phyloP scores from a whole-genome alignment of 2,888 invertebrate genomes.

The Allolobophora icterica region DNA sequence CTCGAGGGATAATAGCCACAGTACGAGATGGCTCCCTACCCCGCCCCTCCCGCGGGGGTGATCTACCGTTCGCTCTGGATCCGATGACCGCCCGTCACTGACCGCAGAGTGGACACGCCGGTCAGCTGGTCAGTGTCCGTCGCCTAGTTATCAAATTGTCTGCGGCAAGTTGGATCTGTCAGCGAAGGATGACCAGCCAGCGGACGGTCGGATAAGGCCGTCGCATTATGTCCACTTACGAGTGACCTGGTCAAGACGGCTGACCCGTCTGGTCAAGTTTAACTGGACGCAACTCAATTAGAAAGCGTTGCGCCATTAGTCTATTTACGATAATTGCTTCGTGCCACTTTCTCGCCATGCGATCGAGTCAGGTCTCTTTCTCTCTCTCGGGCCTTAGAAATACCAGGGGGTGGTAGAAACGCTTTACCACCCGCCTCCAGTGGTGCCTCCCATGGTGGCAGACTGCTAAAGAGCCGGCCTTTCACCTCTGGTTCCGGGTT shows the following conservation, averaged over 20 bases:
- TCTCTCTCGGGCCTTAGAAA: background rate
- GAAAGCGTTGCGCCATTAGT: conserved; percentile 8
- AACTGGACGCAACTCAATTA: conserved; percentile 23
- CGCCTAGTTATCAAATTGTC: conserved; percentile 31
- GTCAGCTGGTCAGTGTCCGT: conserved; percentile 22
- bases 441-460: background rate
- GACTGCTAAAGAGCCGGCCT: background rate
- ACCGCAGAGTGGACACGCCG: conserved; percentile 12
- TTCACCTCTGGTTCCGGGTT: background rate
- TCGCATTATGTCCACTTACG: conserved; percentile 27
- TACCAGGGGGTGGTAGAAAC: background rate
- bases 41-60: conserved; percentile 1
- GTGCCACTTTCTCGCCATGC: conserved; percentile 2
- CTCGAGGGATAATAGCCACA: background rate
- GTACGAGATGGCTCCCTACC: background rate
- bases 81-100: background rate
- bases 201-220: background rate
- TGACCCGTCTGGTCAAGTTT: conserved; percentile 27
- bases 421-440: background rate
- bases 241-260: conserved; percentile 24
- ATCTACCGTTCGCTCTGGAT: background rate
- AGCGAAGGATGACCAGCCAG: background rate
- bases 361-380: background rate
- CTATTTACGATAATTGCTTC: conserved; percentile 17
- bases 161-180: conserved; percentile 18